Base-by-base conservation (phyloP, 2,797 vertebrate species). In the Champsocephalus esox region DNA sequence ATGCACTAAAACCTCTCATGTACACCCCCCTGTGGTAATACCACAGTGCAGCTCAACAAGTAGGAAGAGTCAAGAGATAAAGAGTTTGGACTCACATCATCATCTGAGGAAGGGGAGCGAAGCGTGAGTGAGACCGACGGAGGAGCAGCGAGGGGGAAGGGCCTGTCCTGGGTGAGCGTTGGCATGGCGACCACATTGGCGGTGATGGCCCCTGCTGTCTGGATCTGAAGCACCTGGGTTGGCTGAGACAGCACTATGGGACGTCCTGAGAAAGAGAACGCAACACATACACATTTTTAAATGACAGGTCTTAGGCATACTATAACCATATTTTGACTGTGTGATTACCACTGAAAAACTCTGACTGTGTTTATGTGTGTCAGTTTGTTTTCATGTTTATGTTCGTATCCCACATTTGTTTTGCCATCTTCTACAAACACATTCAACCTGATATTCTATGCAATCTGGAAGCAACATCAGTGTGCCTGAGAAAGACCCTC, bases 141-240 rank as follows among this genome's bases (percentile, higher is more conserved):
- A 5, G 90, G 86, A 46, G 84, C 66, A 10, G 90, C 54, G 3
- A 86, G 80, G 6, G 82, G 54, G 90, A 77, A 24, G 0, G 95
- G 81, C 0, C 93, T 80, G 12, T 95, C 96, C 82, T 94, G 92
- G 6, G 81, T 16, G 9, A 94, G 90, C 3, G 77, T 88, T 72
- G 95, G 93, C 55, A 96, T 86, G 6, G 94, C 61, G 0, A 95
- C 76, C 76, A 95, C 72, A 41, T 91, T 96, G 51, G 93, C 87
- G 0, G 94, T n/a, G 54, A 97, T 76, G 6, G 95, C 76, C 57
- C 93, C 94, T 11, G 96, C 88, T 4, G 94, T 80, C 83, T 96
- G 96, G 74, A 99, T 95, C 77, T 98, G 97, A 1, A 98, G 93
- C 82, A 99, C 82, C 82, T 91, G 92, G 46, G 95, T 19, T 0